These are phyloP conservation scores for Gulo gulo DNA, from an alignment of 2,113 vertebrate species.

Conservation along the genomic window DNA sequence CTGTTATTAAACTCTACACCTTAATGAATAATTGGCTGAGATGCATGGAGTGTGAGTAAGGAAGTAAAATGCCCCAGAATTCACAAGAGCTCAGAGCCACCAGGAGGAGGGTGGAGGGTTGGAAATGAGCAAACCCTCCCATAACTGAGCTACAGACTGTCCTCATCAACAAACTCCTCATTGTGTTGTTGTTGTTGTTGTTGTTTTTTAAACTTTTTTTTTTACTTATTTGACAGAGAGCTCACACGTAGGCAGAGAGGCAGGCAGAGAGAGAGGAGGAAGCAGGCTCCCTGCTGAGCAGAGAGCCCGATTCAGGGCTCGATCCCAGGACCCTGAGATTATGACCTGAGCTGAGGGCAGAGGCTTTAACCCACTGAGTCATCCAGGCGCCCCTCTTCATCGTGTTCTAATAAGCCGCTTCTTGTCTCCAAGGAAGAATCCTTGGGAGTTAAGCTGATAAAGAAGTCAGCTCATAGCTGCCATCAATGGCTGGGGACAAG, in stretches of 20 bases:
- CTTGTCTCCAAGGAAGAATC: background rate
- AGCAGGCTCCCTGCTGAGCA: too few species aligned
- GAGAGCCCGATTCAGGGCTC: too few species aligned
- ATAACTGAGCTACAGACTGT: background rate
- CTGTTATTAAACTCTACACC: background rate
- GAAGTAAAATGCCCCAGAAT: background rate
- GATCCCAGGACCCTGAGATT: too few species aligned
- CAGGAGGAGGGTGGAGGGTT: rapidly evolving
- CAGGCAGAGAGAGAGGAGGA: too few species aligned
- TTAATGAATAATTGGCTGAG: background rate
- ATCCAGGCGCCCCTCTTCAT: background rate
- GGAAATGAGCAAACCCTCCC: background rate
- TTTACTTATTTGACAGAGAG: too few species aligned
- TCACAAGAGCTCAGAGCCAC: background rate
- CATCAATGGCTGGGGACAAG: background rate
- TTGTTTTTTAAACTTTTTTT: too few species aligned
- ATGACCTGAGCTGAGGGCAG: too few species aligned
- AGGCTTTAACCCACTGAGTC: too few species aligned
- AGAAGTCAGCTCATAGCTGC: background rate
- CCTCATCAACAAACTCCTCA: background rate
- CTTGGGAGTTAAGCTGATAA: background rate
- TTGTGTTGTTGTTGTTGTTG: background rate
- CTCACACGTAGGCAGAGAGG: too few species aligned
- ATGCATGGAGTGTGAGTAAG: background rate
- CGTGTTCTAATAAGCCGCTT: background rate